phyloP scores from a whole-genome alignment of 2,888 invertebrate species.

The Agrotis ipsilon region DNA sequence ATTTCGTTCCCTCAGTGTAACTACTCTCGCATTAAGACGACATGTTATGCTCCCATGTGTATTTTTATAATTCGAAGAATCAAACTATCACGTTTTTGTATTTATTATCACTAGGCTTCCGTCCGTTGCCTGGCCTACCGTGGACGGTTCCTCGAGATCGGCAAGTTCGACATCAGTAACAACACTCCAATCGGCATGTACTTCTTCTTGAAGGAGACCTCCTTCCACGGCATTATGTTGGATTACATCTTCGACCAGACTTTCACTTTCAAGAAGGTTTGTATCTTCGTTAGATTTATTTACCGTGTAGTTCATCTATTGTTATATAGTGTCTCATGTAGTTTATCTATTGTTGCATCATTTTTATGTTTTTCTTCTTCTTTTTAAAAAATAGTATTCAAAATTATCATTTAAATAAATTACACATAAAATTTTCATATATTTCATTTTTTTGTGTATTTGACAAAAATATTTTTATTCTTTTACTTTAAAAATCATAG shows the following conservation, averaged over 20 bases:
- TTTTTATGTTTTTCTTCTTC: neutral
- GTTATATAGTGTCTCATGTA: neutral
- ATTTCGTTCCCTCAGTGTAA: too few species aligned
- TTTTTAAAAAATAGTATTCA: too few species aligned
- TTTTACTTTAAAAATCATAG: too few species aligned
- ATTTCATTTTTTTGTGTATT: too few species aligned
- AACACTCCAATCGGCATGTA: slow-evolving; percentile 93
- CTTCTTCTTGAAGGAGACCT: slow-evolving; percentile 92
- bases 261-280: slow-evolving; percentile 83
- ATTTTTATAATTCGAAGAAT: neutral
- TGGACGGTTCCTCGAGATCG: slow-evolving; percentile 95
- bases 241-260: slow-evolving; percentile 87
- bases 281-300: slow-evolving; percentile 16
- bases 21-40: too few species aligned
- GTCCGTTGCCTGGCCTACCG: slow-evolving; percentile 89
- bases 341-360: neutral
- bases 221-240: slow-evolving; percentile 90
- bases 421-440: too few species aligned
- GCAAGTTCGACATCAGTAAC: slow-evolving; percentile 94
- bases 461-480: too few species aligned
- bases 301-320: neutral
- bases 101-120: slow-evolving; percentile 79
- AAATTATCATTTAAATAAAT: too few species aligned
- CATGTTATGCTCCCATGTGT: too few species aligned
- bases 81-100: neutral